Evolutionary conservation across 1,140 invertebrate genomes (phyloP).

Genomic region (Psilanteris sp.): DNA sequence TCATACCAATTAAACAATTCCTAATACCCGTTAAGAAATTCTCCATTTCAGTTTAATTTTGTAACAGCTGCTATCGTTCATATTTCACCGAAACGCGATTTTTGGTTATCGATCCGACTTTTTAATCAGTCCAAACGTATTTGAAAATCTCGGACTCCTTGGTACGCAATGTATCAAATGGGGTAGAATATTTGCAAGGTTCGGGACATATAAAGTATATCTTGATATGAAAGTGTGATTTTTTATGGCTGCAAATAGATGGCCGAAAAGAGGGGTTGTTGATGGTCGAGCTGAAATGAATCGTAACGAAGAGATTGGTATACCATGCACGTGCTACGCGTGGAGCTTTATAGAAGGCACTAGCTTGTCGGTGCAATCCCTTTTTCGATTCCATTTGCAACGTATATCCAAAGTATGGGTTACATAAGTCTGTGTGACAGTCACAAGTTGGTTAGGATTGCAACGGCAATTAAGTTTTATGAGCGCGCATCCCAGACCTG

Average conservation of each 20-base stretch:
- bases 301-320: conserved; percentile 48
- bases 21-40: too few relatives aligned
- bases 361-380: conserved; percentile 30
- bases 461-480: conserved; percentile 79
- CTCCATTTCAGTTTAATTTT: too few relatives aligned
- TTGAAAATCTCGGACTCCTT: too few relatives aligned
- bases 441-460: conserved; percentile 69
- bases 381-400: conserved; percentile 61
- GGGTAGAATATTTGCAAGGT: conserved; percentile 31
- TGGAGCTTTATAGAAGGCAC: conserved; percentile 1
- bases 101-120: too few relatives aligned
- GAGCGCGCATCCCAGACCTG: conserved; percentile 70
- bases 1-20: too few relatives aligned
- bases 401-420: conserved; percentile 33
- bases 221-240: conserved; percentile 38
- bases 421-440: conserved; percentile 51
- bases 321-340: conserved; percentile 54
- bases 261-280: conserved; percentile 12
- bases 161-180: conserved; percentile 1
- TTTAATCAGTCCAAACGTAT: too few relatives aligned
- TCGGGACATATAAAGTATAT: conserved; percentile 24
- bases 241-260: conserved; percentile 44
- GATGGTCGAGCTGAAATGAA: conserved; percentile 17
- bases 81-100: too few relatives aligned
- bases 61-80: too few relatives aligned